Conservation (phyloP, 2,797 vertebrate species). For the Rhinogobio ventralis region DNA sequence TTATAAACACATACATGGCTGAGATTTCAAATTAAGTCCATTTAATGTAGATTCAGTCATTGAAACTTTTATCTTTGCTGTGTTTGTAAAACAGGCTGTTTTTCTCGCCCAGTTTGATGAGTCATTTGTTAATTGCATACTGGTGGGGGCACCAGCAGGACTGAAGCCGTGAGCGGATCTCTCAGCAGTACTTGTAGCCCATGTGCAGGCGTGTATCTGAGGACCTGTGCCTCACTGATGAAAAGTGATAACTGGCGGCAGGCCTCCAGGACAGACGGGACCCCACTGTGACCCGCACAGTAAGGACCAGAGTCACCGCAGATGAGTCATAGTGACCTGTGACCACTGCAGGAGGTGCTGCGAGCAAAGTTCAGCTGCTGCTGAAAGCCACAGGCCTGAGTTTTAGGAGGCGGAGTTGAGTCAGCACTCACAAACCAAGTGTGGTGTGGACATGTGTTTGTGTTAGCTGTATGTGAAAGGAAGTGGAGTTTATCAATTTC, state of each 20-base stretch:
- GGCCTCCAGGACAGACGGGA: conserved; percentile 40
- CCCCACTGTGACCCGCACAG: conserved; percentile 32
- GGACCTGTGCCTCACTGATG: conserved; percentile 47
- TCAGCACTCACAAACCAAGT: neutral
- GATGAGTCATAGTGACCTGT: conserved; percentile 58
- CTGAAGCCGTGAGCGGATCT: conserved; percentile 10
- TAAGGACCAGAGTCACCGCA: conserved; percentile 20
- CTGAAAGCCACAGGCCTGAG: conserved; percentile 1
- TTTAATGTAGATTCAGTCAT: neutral
- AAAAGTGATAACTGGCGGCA: conserved; percentile 54
- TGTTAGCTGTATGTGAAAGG: neutral
- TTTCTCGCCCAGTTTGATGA: conserved; percentile 50
- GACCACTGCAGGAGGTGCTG: conserved; percentile 38
- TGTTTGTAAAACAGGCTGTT: conserved; percentile 44
- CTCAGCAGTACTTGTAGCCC: conserved; percentile 20
- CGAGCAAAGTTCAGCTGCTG: conserved; percentile 41
- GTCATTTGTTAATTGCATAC: conserved; percentile 58
- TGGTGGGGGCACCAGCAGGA: conserved; percentile 38
- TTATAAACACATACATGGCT: conserved; percentile 2
- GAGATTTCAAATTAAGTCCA: neutral
- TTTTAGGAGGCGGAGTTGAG: conserved; percentile 25
- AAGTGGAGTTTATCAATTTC: neutral
- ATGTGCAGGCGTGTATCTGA: conserved; percentile 12
- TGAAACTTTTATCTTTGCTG: neutral
- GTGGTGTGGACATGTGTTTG: neutral